A percentile compares a stretch with the other conserved stretches of the same genome.
Evolutionary conservation across 2,113 vertebrate species (phyloP).

Genomic region (Zingel zingel): DNA sequence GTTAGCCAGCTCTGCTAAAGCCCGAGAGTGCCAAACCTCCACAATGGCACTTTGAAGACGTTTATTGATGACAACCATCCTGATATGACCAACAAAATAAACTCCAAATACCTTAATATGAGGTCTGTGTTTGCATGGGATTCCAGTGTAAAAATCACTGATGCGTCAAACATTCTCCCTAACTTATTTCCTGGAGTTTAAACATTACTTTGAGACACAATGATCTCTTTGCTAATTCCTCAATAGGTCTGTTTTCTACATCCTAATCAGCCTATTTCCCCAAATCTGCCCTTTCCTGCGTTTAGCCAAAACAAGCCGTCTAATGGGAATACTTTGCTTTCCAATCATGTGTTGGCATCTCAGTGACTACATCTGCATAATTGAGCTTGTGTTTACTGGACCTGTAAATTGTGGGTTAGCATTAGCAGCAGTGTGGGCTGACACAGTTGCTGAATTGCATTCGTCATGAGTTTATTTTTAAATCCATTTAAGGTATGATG

Average conservation of each 20-base stretch:
- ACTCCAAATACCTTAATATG: neutral
- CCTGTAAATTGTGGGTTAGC: conserved; percentile 22
- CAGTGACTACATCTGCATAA: conserved; percentile 39
- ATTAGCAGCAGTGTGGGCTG: neutral
- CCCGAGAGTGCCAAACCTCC: conserved; percentile 33
- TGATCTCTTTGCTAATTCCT: conserved; percentile 23
- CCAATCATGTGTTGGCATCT: conserved; percentile 53
- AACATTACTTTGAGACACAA: conserved; percentile 22
- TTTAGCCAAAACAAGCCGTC: conserved; percentile 64
- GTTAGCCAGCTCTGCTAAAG: conserved; percentile 43
- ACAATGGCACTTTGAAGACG: conserved; percentile 57
- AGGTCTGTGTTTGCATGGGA: neutral
- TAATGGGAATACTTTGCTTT: conserved; percentile 34
- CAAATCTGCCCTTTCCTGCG: conserved; percentile 76
- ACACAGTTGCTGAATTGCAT: neutral
- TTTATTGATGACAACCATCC: conserved; percentile 39
- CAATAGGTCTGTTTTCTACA: conserved; percentile 40
- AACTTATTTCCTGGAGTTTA: neutral
- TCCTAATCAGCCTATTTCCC: conserved; percentile 39
- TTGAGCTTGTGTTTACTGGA: conserved; percentile 8
- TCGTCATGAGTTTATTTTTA: conserved; percentile 7
- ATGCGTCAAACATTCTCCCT: neutral
- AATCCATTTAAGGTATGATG: neutral
- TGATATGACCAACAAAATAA: conserved; percentile 33
- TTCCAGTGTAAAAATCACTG: neutral